phyloP scores from a whole-genome alignment of 2,113 vertebrate genomes.

The Capreolus pygargus region DNA sequence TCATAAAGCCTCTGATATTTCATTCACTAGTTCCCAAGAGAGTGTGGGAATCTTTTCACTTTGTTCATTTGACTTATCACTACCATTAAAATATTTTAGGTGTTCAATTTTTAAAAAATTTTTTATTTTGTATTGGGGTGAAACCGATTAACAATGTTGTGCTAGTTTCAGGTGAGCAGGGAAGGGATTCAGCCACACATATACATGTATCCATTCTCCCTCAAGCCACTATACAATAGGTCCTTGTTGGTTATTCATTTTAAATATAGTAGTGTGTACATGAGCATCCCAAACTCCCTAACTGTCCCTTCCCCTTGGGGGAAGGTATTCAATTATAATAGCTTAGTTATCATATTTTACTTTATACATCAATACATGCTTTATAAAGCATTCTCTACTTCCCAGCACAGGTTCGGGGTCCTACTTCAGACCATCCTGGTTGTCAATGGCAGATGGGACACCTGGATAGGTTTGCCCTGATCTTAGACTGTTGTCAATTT shows the following conservation, averaged over 20 bases:
- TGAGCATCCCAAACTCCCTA: neutral
- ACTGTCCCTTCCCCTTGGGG: neutral
- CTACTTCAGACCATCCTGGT: neutral
- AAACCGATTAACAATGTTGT: neutral
- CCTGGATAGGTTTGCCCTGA: neutral
- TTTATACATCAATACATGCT: neutral
- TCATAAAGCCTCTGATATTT: neutral
- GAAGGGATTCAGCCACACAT: neutral
- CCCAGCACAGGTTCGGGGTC: neutral
- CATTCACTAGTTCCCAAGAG: neutral
- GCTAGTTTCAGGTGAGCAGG: neutral
- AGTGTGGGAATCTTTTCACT: neutral
- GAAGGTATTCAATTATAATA: neutral
- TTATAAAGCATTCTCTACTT: constrained; percentile 6
- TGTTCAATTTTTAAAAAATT: neutral
- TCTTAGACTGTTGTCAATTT: neutral
- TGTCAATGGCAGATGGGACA: neutral
- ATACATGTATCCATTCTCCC: neutral
- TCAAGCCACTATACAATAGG: neutral
- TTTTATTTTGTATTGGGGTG: neutral
- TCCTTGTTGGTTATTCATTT: neutral
- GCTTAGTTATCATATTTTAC: neutral
- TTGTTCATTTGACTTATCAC: constrained; percentile 21
- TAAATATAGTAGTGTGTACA: neutral
- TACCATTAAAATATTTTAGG: neutral